Evolutionary conservation across 1,140 invertebrate species (phyloP).

Genomic region (Drosophila lacertosa): DNA sequence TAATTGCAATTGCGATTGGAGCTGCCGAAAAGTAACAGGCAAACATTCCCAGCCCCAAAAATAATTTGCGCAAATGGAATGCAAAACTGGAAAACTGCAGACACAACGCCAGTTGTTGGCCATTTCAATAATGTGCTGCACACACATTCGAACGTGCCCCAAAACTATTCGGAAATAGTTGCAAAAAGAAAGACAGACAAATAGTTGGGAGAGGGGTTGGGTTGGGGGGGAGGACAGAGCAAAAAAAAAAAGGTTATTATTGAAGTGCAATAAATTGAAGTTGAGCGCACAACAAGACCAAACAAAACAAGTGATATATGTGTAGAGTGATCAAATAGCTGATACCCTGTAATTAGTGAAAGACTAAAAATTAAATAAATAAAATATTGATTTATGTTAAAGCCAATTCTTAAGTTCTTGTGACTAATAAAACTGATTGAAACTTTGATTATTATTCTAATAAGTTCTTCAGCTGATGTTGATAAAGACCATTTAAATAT

Average conservation of each 20-base stretch:
- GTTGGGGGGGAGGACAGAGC: no score
- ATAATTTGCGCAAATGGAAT: slow-evolving; percentile 71
- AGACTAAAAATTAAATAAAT: no score
- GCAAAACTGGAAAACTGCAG: slow-evolving; percentile 49
- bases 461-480: no score
- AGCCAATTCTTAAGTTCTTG: no score
- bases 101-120: slow-evolving; percentile 37
- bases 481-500: no score
- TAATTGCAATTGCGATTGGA: slow-evolving; percentile 53
- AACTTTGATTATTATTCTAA: no score
- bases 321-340: neutral
- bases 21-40: slow-evolving; percentile 45
- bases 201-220: neutral
- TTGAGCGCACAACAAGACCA: slow-evolving; percentile 38
- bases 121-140: slow-evolving; percentile 77
- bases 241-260: slow-evolving; percentile 70
- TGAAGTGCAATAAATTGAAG: slow-evolving; percentile 77
- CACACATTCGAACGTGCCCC: slow-evolving; percentile 60
- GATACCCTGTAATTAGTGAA: slow-evolving; percentile 8
- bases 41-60: slow-evolving; percentile 57
- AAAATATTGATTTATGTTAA: no score
- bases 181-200: neutral
- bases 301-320: slow-evolving; percentile 18
- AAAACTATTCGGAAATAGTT: slow-evolving; percentile 71
- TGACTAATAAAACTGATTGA: no score